A percentile compares a stretch with the other conserved stretches of the same genome.
Conservation (phyloP, 30 jellyfish, hydroid and myxozoan genomes). For the Catostylus mosaicus region DNA sequence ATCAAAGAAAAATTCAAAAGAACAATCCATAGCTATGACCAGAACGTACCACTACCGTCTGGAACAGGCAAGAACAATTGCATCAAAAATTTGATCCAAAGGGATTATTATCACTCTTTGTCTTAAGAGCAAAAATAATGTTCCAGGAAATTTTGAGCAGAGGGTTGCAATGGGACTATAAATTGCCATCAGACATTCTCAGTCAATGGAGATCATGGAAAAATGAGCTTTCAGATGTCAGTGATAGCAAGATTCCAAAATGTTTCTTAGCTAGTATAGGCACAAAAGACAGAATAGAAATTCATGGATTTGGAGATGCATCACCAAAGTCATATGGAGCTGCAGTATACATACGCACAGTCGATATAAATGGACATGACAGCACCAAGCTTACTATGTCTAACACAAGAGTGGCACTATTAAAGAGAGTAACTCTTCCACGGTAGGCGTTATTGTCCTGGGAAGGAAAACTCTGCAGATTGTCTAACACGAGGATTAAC, state of each 20-base stretch:
- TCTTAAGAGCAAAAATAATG: slow-evolving; percentile 11
- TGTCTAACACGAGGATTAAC: slow-evolving; percentile 41
- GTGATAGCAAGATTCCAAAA: slow-evolving; percentile 30
- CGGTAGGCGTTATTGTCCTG: slow-evolving; percentile 42
- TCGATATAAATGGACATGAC: not conserved
- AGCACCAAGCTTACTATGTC: not conserved
- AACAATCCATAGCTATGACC: too few species aligned
- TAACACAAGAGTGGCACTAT: slow-evolving; percentile 38
- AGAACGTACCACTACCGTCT: too few species aligned
- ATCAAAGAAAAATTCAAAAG: too few species aligned
- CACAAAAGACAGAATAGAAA: not conserved
- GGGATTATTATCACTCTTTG: slow-evolving; percentile 13
- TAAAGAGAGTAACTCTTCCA: slow-evolving; percentile 7
- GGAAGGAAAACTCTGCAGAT: slow-evolving; percentile 54
- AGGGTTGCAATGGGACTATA: slow-evolving; percentile 6
- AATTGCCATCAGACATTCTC: not conserved
- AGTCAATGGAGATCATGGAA: slow-evolving; percentile 14
- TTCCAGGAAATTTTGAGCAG: slow-evolving; percentile 12
- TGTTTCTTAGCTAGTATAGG: not conserved
- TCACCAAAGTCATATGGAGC: slow-evolving; percentile 43
- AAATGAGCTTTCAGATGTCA: not conserved
- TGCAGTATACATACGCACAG: not conserved
- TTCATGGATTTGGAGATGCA: slow-evolving; percentile 47
- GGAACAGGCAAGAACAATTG: too few species aligned
- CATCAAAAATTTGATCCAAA: slow-evolving; percentile 41